These are phyloP conservation scores for Drosophila pruinosa DNA, from an alignment of 1,140 invertebrate genomes.

Conservation along the genomic window DNA sequence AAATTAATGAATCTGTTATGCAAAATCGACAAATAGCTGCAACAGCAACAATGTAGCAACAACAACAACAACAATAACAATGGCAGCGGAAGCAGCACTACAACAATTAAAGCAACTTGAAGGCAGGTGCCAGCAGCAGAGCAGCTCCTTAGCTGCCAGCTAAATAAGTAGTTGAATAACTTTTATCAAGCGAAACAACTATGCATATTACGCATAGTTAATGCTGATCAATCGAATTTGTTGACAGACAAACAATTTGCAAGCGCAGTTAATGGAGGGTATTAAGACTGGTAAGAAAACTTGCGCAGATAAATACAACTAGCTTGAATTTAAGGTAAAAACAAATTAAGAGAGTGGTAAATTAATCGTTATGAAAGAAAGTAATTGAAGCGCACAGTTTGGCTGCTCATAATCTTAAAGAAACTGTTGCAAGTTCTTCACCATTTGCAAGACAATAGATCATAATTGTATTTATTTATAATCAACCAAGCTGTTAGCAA, in stretches of 20 bases:
- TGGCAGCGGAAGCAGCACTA: neutral
- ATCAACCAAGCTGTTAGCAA: too few species aligned
- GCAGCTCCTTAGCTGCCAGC: conserved; percentile 1
- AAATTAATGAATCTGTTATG: conserved; percentile 80
- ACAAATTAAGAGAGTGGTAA: neutral
- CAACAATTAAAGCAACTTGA: conserved; percentile 47
- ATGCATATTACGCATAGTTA: conserved; percentile 26
- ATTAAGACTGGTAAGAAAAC: conserved; percentile 2
- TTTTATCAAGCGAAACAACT: conserved; percentile 30
- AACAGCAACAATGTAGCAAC: conserved; percentile 30
- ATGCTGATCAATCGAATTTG: conserved; percentile 35
- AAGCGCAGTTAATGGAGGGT: neutral
- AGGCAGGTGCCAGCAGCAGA: conserved; percentile 24
- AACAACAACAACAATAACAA: conserved; percentile 30
- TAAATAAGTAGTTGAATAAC: conserved; percentile 10
- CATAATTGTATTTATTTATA: too few species aligned
- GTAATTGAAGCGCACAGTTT: too few species aligned
- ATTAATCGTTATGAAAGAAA: neutral
- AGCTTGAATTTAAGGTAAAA: too few species aligned
- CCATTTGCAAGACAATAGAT: too few species aligned
- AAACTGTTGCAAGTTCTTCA: too few species aligned
- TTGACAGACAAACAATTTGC: conserved; percentile 1
- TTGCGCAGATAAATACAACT: too few species aligned
- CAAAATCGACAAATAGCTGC: conserved; percentile 67
- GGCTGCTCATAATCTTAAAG: too few species aligned